Conservation (phyloP, 30 jellyfish, hydroid and myxozoan species). For the Aurelia coerulea region DNA sequence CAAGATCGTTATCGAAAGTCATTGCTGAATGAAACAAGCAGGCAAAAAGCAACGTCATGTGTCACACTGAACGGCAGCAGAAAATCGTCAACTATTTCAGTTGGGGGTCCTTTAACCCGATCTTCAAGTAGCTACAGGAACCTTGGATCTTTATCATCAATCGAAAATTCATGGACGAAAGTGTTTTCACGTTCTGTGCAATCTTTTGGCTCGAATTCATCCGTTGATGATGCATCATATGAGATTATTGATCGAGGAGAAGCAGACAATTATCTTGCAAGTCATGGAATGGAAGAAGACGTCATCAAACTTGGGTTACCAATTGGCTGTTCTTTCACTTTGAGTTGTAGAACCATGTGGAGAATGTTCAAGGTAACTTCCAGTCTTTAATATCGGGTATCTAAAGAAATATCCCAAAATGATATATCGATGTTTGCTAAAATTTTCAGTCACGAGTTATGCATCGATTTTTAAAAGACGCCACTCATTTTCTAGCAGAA, state of each 20-base stretch:
- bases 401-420: background rate
- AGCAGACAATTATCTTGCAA: slow-evolving; percentile 10
- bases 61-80: background rate
- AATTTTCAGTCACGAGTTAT: no score
- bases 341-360: slow-evolving; percentile 78
- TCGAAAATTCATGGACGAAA: slow-evolving; percentile 63
- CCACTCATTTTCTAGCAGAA: no score
- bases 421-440: no score
- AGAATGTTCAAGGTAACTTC: slow-evolving; percentile 74
- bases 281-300: slow-evolving; percentile 61
- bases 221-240: slow-evolving; percentile 61
- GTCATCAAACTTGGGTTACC: slow-evolving; percentile 78
- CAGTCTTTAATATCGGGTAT: background rate
- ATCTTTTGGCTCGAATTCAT: slow-evolving; percentile 7
- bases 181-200: slow-evolving; percentile 32
- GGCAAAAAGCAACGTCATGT: slow-evolving; percentile 48
- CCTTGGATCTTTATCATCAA: slow-evolving; percentile 69
- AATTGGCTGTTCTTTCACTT: slow-evolving; percentile 43
- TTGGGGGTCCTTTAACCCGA: slow-evolving; percentile 20
- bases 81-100: slow-evolving; percentile 20
- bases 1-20: slow-evolving; percentile 30
- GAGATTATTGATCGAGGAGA: slow-evolving; percentile 59
- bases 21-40: slow-evolving; percentile 11
- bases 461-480: no score
- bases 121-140: slow-evolving; percentile 50